A percentile compares a stretch with the other conserved stretches of the same genome.
Evolutionary conservation across 2,113 vertebrate genomes (phyloP).

Genomic region (Gasterosteus nipponicus): DNA sequence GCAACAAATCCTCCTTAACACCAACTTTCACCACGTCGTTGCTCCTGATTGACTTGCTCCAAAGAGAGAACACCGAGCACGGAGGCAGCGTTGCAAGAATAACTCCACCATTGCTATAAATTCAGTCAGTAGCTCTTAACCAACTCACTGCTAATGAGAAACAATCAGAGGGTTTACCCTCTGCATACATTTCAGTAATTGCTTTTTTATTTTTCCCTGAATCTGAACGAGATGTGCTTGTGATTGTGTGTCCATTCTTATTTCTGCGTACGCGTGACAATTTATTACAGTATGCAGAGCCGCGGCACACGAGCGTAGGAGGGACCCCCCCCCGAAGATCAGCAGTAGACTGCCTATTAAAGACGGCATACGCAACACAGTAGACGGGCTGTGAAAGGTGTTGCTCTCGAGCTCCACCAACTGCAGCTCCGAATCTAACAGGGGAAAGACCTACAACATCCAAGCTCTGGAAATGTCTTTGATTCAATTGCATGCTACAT

Average conservation of each 20-base stretch:
- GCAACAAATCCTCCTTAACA: conserved; percentile 58
- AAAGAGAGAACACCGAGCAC: conserved; percentile 22
- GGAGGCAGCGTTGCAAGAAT: conserved; percentile 24
- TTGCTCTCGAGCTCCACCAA: conserved; percentile 23
- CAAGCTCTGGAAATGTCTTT: conserved; percentile 26
- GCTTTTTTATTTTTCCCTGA: conserved; percentile 68
- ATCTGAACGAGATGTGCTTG: conserved; percentile 46
- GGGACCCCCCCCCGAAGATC: conserved; percentile 40
- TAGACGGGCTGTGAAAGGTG: conserved; percentile 42
- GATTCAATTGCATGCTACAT: conserved; percentile 38
- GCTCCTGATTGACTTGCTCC: conserved; percentile 46
- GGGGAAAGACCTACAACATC: neutral
- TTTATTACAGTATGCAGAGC: conserved; percentile 7
- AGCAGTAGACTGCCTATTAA: conserved; percentile 47
- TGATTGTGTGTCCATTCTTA: conserved; percentile 13
- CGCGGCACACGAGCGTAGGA: conserved; percentile 38
- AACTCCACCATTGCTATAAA: conserved; percentile 38
- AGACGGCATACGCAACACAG: conserved; percentile 40
- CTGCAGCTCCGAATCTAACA: conserved; percentile 28
- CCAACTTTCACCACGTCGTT: conserved; percentile 34
- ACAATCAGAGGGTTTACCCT: conserved; percentile 68
- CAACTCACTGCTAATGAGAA: conserved; percentile 67
- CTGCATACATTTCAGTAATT: conserved; percentile 75
- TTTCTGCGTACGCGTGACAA: conserved; percentile 1
- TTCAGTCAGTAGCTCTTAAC: conserved; percentile 58